These are phyloP conservation scores for Regulus satrapa DNA, from an alignment of 2,113 vertebrate species.

Conservation along the genomic window DNA sequence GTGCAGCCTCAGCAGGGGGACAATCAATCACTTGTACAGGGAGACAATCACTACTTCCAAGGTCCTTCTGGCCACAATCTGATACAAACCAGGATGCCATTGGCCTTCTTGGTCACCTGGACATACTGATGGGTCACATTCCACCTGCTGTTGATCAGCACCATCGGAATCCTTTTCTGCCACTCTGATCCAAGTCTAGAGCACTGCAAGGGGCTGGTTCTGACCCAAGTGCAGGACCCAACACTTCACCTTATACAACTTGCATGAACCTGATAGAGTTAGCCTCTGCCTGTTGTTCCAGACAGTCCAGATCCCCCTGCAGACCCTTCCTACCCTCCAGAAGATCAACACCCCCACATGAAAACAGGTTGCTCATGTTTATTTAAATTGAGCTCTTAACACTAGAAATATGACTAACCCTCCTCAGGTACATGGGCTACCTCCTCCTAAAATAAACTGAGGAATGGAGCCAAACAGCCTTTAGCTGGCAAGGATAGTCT, in stretches of 20 bases:
- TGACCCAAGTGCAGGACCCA: neutral
- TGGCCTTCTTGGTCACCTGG: neutral
- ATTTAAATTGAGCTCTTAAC: neutral
- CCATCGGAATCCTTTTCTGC: accelerated
- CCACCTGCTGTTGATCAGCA: accelerated
- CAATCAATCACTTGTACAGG: no score
- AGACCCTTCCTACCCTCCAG: neutral
- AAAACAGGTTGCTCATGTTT: neutral
- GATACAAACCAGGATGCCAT: no score
- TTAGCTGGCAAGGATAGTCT: neutral
- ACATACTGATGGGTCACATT: neutral
- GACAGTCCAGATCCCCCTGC: no score
- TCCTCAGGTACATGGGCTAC: neutral
- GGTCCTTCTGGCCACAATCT: neutral
- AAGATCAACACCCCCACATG: accelerated
- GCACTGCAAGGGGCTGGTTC: neutral
- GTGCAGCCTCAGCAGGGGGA: neutral
- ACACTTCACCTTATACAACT: accelerated
- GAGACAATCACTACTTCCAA: accelerated
- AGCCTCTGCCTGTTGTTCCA: neutral
- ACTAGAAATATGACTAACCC: no score
- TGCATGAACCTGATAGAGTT: neutral
- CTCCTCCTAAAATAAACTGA: neutral
- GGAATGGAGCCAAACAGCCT: neutral
- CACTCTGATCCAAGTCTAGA: neutral